Conservation (phyloP, 2,113 vertebrate genomes). For the Tretioscincus oriximinensis region DNA sequence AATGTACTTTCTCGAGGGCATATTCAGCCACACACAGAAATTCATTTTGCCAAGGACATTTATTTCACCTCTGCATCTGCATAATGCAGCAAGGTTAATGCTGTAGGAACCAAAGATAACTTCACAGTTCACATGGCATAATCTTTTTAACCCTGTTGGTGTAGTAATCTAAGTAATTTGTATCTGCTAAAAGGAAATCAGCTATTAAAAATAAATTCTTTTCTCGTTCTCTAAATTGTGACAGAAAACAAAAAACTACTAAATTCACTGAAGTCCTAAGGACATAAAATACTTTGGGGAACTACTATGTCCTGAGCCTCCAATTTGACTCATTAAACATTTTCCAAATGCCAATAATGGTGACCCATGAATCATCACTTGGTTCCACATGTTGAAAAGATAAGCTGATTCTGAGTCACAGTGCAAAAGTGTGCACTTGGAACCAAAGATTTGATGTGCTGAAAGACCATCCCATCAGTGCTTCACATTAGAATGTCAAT, state of each 20-base stretch:
- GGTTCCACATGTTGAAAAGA: too few species aligned
- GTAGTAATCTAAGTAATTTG: conserved; percentile 29
- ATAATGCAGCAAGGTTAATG: neutral
- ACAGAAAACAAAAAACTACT: neutral
- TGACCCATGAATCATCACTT: too few species aligned
- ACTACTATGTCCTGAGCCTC: neutral
- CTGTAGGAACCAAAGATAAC: neutral
- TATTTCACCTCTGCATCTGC: neutral
- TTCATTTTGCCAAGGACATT: conserved; percentile 30
- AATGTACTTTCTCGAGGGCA: conserved; percentile 3
- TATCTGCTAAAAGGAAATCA: neutral
- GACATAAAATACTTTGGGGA: neutral
- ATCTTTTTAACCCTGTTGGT: conserved; percentile 33
- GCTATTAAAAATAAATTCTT: neutral
- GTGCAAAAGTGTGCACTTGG: neutral
- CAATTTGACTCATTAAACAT: neutral
- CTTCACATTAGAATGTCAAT: neutral
- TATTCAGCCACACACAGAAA: neutral
- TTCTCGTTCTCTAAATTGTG: neutral
- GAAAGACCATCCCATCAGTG: neutral
- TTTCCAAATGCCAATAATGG: too few species aligned
- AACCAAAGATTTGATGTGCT: neutral
- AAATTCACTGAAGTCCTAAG: neutral
- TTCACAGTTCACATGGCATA: conserved; percentile 33
- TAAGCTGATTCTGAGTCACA: neutral